Base-by-base conservation (phyloP, 2,113 vertebrate species). In the Rhabdomys dilectus region DNA sequence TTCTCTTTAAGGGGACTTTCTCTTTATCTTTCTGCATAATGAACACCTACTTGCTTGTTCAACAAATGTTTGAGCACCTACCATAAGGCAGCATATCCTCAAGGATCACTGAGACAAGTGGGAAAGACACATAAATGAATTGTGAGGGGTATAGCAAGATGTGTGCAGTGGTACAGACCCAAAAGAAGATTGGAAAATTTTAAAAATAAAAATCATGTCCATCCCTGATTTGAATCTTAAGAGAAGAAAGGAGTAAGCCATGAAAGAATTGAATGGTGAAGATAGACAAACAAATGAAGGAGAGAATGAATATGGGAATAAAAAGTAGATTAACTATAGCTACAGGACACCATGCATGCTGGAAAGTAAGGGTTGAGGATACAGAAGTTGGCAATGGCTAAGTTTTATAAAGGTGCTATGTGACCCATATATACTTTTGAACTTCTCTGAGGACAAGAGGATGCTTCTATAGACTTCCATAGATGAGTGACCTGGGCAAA, bases 11-110 rank as follows among this genome's bases (percentile, higher is more conserved):
- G 75, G 19, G 5, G 45, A 51, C 34, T n/a, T 22, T 24, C 45
- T 62, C 5, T 45, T 60, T 73, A 45, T 89, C 34, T 68, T 60
- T 85, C 75, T 68, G 48, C n/a, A 90, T 45, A 4, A 82, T 48
- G 17, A 56, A 62, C 24, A 94, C 53, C 60, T 87, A 56, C 56
- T 88, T 60, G 48, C 88, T 93, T 84, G 24, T 77, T 73, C 64
- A 53, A 82, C 70, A 96, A 87, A 91, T 86, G 31, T 77, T 34
- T 73, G 64, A 66, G 66, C 58, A 42, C 68, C 88, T 78, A 29
- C 45, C 53, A n/a, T 21, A 45, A 76, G 31, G 60, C 34, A 34
- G 13, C 3, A 36, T 45, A 12, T 73, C 84, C 80, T 58, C 81
- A 90, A 58, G 78, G 68, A 77, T 56, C n/a, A 26, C 76, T 11